Base-by-base conservation (phyloP, 2,797 vertebrate species). In the Decapterus maruadsi region DNA sequence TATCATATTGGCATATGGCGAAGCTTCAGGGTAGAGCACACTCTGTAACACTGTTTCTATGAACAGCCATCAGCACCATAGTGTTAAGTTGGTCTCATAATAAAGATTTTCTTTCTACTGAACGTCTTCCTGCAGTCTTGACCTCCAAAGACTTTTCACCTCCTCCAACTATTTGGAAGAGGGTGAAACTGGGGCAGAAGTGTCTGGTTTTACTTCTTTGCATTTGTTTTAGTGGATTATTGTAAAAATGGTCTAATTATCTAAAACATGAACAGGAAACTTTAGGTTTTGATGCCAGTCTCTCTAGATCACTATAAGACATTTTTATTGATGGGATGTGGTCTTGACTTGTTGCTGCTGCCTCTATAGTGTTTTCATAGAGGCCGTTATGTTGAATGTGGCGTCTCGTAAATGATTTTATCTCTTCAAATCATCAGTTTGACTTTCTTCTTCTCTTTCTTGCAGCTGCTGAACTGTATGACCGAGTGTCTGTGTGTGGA, bases 401-500 rank as follows among this genome's bases (percentile, higher is more conserved):
- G 26, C 7, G 6, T 16, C 53, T 57, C 0, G 22, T 8, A 26
- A 45, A 17, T 10, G 5, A 2, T 31, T 2, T 68, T 34, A 45
- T 40, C 36, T 29, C 10, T 43, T 10, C 8, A 3, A 62, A 48
- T 65, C 8, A 51, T 51, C 19, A 6, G 16, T 8, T 22, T 38
- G 0, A n/a, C 4, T 54, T 2, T 65, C 2, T 65, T 26, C n/a
- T 4, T 36, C 8, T 34, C 46, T 16, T 17, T 78, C 13, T 19
- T 84, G 29, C 71, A 99, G 98, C 95, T 99, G 75, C 95, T 99
- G 63, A 90, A 62, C 88, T 97, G 97, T 83, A 92, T 99, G 95
- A 96, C 93, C 0, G 96, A 98, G 87, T 99, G 98, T 88, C 91
- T 99, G 89, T 95, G 90, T 38, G 90, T 96, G 75, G 97, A 99